Evolutionary conservation across 2,797 vertebrate species (phyloP), one percentile per base, ranked within the genome.

Genomic region (Nyctibius grandis): DNA sequence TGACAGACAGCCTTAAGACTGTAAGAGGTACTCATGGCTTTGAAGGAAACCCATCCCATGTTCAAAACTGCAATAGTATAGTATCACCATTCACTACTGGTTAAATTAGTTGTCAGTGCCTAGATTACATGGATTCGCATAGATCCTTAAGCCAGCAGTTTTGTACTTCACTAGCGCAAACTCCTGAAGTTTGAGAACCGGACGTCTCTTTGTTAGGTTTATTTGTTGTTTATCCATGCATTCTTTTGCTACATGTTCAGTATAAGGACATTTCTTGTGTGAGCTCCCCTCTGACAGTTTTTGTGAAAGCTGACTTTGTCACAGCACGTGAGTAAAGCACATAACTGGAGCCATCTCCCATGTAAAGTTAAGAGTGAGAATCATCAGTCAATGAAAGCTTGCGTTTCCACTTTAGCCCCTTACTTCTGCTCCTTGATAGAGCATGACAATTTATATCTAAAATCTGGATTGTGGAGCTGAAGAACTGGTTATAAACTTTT

Each of bases 381-480:
- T 1, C 0, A 60, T 15, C 2, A 5, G 21, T n/a, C 33, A 61
- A 15, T 0, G 2, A 76, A 9, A 86, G 14, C 3, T 4, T 33
- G 17, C 9, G 14, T 56, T 84, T 78, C 14, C 60, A 23, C 22
- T 60, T 85, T 28, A 72, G 9, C 2, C 14, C 4, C 11, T 78
- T 84, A 18, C 4, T 89, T 82, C 34, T 80, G 26, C 7, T 61
- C 29, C 21, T 29, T 47, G 8, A 42, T 1, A 64, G 5, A 78
- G 6, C 9, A 57, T 5, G 34, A 75, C 34, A 56, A 40, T 23
- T 19, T 36, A 21, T 61, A 64, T 17, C 8, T 54, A 73, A 91
- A 89, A 68, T 51, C 11, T 42, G 45, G 1, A 12, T 42, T 45
- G 18, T 28, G 17, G 16, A 75, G 14, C 9, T 73, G 54, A 65